These are phyloP conservation scores for Burhinus bistriatus DNA, from an alignment of 2,113 vertebrate species.

Conservation along the genomic window DNA sequence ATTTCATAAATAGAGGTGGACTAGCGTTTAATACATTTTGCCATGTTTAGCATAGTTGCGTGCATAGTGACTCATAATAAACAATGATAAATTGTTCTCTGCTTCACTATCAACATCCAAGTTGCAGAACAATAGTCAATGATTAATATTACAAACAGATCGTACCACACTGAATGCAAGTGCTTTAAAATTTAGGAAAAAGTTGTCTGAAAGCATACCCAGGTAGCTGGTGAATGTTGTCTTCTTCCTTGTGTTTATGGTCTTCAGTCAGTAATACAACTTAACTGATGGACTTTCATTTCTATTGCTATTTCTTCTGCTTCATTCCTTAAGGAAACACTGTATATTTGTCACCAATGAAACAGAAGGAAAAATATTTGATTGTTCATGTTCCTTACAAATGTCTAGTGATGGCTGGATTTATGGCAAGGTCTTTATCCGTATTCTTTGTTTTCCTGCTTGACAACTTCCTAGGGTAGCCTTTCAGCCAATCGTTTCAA, in stretches of 20 bases:
- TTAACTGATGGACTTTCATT: not conserved
- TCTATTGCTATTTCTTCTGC: constrained; percentile 4
- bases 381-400: not conserved
- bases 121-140: constrained; percentile 98
- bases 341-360: not conserved
- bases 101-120: constrained; percentile 99
- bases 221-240: constrained; percentile 65
- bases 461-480: constrained; percentile 75
- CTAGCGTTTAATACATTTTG: constrained; percentile 98
- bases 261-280: not conserved
- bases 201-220: constrained; percentile 82
- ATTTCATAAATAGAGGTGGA: constrained; percentile 99
- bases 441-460: not conserved
- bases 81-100: constrained; percentile 96
- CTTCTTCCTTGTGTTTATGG: constrained; percentile 15
- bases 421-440: constrained; percentile 27
- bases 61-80: constrained; percentile 99
- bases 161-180: constrained; percentile 89
- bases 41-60: constrained; percentile 99
- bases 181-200: constrained; percentile 83
- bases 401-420: constrained; percentile 20
- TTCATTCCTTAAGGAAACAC: constrained; percentile 6
- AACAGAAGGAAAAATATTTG: not conserved
- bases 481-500: constrained; percentile 77
- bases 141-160: constrained; percentile 97